Conservation (phyloP, 2,797 vertebrate species). For the Crocodylus rhombifer region DNA sequence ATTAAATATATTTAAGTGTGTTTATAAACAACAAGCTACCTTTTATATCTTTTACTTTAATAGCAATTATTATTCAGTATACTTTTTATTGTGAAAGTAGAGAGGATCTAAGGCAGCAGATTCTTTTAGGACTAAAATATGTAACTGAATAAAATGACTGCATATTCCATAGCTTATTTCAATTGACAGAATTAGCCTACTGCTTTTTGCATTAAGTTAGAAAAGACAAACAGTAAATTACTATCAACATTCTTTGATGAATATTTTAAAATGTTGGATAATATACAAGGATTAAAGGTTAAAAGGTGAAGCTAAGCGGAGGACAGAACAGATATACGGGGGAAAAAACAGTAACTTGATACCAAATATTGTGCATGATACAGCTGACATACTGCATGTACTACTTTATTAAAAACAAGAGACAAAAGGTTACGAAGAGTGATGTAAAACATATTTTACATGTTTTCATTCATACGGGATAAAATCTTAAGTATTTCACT, state of each 20-base stretch:
- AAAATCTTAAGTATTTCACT: not conserved
- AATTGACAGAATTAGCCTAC: not conserved
- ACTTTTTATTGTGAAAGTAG: not conserved
- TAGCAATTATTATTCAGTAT: not conserved
- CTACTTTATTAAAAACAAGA: not conserved
- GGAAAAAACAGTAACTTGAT: not conserved
- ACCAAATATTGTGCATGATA: not conserved
- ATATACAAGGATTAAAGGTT: not conserved
- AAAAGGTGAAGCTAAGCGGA: not conserved
- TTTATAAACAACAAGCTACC: not conserved
- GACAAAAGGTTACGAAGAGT: not conserved
- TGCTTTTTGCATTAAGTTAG: not conserved
- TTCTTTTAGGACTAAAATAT: not conserved
- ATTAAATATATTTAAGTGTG: not conserved
- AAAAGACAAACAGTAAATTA: not conserved
- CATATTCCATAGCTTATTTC: not conserved
- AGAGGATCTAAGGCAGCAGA: not conserved
- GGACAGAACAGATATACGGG: not conserved
- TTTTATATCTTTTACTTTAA: not conserved
- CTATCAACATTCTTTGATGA: not conserved
- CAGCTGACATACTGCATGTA: not conserved
- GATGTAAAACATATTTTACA: not conserved
- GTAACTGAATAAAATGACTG: not conserved
- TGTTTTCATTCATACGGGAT: not conserved
- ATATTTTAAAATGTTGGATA: constrained; percentile 4